Evolutionary conservation across 2,113 vertebrate species (phyloP).

Genomic region (Python bivittatus): DNA sequence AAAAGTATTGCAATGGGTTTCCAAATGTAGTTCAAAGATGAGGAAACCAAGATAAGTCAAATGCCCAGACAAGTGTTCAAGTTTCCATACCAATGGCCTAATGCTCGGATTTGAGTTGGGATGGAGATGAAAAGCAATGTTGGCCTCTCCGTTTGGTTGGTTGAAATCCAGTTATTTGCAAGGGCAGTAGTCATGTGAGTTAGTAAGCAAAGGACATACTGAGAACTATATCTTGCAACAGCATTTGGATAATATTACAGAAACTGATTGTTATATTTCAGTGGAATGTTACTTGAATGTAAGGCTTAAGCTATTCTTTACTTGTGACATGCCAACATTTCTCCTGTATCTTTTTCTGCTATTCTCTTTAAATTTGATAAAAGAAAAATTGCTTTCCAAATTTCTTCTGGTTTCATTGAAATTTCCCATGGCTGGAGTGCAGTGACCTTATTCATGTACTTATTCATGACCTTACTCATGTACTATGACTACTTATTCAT

Average conservation of each 20-base stretch:
- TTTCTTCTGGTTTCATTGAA: background rate
- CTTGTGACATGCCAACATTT: background rate
- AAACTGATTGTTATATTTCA: background rate
- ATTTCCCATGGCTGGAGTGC: background rate
- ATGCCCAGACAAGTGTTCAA: background rate
- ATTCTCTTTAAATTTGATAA: background rate
- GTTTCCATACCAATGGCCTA: background rate
- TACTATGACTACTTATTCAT: too few species aligned
- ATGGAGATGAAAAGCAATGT: too few species aligned
- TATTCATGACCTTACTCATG: too few species aligned
- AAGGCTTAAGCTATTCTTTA: background rate
- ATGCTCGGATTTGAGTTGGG: background rate
- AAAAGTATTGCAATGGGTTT: background rate
- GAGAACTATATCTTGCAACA: background rate
- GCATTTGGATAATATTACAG: background rate
- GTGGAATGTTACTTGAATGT: background rate
- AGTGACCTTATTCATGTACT: too few species aligned
- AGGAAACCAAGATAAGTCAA: background rate
- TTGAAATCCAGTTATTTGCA: background rate
- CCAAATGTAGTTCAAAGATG: background rate
- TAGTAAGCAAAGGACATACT: background rate
- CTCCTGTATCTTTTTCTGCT: background rate
- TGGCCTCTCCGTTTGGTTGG: background rate
- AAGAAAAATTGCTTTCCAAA: background rate
- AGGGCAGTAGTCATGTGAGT: background rate